Conservation (phyloP, 2,797 vertebrate genomes). For the Neostethus bicornis region DNA sequence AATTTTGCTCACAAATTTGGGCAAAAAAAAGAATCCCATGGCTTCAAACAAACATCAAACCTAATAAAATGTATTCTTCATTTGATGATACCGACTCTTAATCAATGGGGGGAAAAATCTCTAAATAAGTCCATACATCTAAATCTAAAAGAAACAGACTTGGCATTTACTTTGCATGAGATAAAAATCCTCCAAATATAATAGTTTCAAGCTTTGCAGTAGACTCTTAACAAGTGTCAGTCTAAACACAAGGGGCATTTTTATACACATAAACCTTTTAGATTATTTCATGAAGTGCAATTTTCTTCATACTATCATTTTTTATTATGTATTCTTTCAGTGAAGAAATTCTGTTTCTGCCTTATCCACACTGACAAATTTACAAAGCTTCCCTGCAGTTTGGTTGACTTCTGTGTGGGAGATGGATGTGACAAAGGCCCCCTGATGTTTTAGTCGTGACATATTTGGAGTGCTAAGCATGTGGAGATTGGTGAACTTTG, state of each 20-base stretch:
- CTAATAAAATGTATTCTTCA: not conserved
- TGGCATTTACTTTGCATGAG: slow-evolving; percentile 14
- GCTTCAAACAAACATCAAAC: slow-evolving; percentile 10
- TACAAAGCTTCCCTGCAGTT: slow-evolving; percentile 64
- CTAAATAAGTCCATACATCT: not conserved
- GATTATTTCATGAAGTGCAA: slow-evolving; percentile 39
- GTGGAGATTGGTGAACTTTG: slow-evolving; percentile 49
- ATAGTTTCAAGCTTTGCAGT: not conserved
- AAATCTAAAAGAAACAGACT: not conserved
- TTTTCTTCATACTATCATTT: slow-evolving; percentile 50
- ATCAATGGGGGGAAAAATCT: too few relatives aligned
- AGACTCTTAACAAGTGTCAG: slow-evolving; percentile 9
- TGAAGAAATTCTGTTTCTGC: slow-evolving; percentile 51
- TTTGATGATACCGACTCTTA: too few relatives aligned
- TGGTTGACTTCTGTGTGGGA: slow-evolving; percentile 58
- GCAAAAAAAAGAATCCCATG: slow-evolving; percentile 30
- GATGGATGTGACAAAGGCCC: slow-evolving; percentile 59
- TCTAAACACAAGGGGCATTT: slow-evolving; percentile 35
- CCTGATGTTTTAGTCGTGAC: slow-evolving; percentile 64
- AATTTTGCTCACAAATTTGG: slow-evolving; percentile 34
- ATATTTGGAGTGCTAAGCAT: slow-evolving; percentile 67
- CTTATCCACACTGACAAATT: slow-evolving; percentile 48
- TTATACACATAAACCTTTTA: slow-evolving; percentile 23
- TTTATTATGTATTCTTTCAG: slow-evolving; percentile 56
- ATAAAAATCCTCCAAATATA: slow-evolving; percentile 14